Evolutionary conservation across 2,113 vertebrate genomes (phyloP), one percentile per base, ranked within the genome.

Genomic region (Macaca mulatta): DNA sequence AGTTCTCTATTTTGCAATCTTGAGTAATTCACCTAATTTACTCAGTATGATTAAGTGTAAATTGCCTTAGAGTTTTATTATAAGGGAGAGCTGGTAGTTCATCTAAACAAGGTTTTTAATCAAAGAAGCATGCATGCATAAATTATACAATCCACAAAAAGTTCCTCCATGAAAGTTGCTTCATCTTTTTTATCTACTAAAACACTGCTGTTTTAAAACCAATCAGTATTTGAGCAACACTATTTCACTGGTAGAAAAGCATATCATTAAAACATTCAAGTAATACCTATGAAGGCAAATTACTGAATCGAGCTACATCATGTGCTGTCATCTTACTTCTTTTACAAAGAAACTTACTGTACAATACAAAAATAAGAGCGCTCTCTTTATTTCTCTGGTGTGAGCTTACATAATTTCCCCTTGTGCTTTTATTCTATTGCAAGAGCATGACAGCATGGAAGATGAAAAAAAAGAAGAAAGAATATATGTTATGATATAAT

Each of bases 1-100:
- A 97, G 82, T 64, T 78, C 61, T 72, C 38, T 81, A 70, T 82
- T 98, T 87, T 64, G n/a, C 38, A 96, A 98, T 96, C 57, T 92
- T 97, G 77, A 97, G 40, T 82, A 97, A 98, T 96, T 98, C 82
- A 97, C 90, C 32, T 93, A 97, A 97, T 97, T 97, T 95, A 59
- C 69, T 97, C 67, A 93, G 64, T 64, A 92, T 96, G 96, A 97
- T 92, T 96, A 94, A 96, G 40, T 92, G 61, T 43, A 96, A 97
- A 97, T 38, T 98, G 79, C 61, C 48, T 92, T 94, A 55, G 64
- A 97, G 88, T 95, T 97, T 96, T 85, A 97, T 72, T 93, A 23
- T 64, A 91, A 97, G 64, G 77, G 70, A 93, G 95, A 94, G 52
- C 45, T 94, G 43, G 57, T 91, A 81, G 57, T 89, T 89, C 30